Base-by-base conservation (phyloP, 2,797 vertebrate genomes). In the Hemibagrus guttatus region DNA sequence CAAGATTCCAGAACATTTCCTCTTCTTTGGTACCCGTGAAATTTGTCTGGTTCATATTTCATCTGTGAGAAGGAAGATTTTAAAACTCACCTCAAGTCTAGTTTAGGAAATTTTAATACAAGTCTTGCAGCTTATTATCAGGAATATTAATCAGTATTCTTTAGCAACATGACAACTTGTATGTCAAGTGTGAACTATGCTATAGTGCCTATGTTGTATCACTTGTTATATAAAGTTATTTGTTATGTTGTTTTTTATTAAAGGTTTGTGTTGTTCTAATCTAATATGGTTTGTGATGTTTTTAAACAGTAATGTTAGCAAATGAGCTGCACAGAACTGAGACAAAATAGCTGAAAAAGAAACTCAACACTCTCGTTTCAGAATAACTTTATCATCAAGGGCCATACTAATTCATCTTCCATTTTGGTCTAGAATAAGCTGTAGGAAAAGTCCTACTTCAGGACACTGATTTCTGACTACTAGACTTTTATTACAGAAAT, bases 1-100 rank as follows among this genome's bases (percentile, higher is more conserved):
- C 92, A 52, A 54, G 89, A 93, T 94, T 94, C 93, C 92, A 94
- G 91, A 89, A 93, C 93, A 95, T 94, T 95, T 94, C 92, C 93
- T 94, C 92, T 72, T 92, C 91, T 89, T 90, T 88, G 90, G 87
- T 90, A 91, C 86, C 87, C 86, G 89, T 92, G 80, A 94, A 93
- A 93, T 91, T 59, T 91, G 86, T 89, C 72, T 91, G 92, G 28
- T 74, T 95, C 94, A 95, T 91, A 93, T 89, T 89, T 76, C 90
- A 95, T 93, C 93, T 92, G 89, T 89, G 92, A 91, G 92, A 90
- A 88, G 91, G 93, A 93, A 90, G 83, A 92, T 39, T 21, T 54
- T 66, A 68, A 39, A 68, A 23, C 28, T 39, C 56, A 39, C 59
- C 1, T 39, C 76, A 39, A 6, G 31, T 64, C 83, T 17, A 39